Conservation (phyloP, 2,797 vertebrate species). For the Gila robusta region DNA sequence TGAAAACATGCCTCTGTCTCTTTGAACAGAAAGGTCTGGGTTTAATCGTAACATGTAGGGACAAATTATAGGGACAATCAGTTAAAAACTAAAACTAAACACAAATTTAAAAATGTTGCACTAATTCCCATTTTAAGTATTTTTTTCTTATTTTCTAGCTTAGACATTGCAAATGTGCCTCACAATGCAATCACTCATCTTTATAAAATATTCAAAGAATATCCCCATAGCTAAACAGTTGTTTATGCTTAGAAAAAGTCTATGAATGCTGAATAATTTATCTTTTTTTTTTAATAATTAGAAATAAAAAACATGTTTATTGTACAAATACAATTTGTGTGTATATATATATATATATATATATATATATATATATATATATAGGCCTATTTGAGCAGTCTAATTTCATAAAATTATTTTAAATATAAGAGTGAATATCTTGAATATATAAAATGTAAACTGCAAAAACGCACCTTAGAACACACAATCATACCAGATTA, state of each 20-base stretch:
- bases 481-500: neutral
- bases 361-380: too few species aligned
- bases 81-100: neutral
- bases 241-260: neutral
- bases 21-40: neutral
- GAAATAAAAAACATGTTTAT: too few species aligned
- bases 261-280: neutral
- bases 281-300: too few species aligned
- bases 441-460: neutral
- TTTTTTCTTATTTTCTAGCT: too few species aligned
- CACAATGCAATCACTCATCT: too few species aligned
- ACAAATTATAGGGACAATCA: neutral
- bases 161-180: too few species aligned
- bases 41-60: neutral
- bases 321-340: too few species aligned
- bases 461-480: neutral
- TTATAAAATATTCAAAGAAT: neutral
- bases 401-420: too few species aligned
- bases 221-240: neutral
- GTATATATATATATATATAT: too few species aligned
- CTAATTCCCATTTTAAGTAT: neutral
- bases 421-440: neutral
- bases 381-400: too few species aligned
- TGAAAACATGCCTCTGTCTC: neutral
- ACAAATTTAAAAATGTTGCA: rapidly evolving